These are phyloP conservation scores for Rachycentron canadum DNA, from an alignment of 2,797 vertebrate species.

Conservation along the genomic window DNA sequence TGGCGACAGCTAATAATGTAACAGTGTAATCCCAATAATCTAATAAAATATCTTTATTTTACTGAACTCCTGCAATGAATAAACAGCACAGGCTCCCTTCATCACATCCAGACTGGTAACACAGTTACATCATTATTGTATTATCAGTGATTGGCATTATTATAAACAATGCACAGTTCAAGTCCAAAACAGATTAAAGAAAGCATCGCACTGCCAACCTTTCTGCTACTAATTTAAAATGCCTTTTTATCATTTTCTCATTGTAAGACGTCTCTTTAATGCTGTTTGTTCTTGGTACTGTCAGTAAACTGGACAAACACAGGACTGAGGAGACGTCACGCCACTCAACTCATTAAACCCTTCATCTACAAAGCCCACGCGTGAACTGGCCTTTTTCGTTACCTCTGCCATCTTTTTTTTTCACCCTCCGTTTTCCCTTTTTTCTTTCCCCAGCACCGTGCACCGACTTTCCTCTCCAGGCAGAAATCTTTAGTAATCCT, in stretches of 20 bases:
- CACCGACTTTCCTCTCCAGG: constrained; percentile 32
- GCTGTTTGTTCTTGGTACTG: constrained; percentile 6
- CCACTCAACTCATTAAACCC: constrained; percentile 53
- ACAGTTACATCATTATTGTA: constrained; percentile 8
- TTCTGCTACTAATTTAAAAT: constrained; percentile 47
- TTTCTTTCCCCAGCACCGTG: neutral
- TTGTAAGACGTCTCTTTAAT: constrained; percentile 25
- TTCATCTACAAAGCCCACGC: constrained; percentile 22
- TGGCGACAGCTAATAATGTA: no score
- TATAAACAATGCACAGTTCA: constrained; percentile 30
- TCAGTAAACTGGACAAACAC: constrained; percentile 49
- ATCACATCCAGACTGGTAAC: constrained; percentile 1
- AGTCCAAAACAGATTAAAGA: constrained; percentile 17
- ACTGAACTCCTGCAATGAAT: neutral
- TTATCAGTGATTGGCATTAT: constrained; percentile 28
- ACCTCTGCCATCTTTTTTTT: constrained; percentile 29
- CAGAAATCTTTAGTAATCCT: constrained; percentile 43
- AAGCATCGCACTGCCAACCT: constrained; percentile 10
- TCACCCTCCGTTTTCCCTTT: neutral
- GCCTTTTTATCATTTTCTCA: constrained; percentile 40
- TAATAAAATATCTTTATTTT: neutral
- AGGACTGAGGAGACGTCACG: constrained; percentile 16
- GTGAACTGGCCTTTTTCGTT: constrained; percentile 43
- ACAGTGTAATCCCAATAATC: no score
- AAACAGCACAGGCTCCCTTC: neutral